These are phyloP conservation scores for Picathartes gymnocephalus DNA, from an alignment of 2,113 vertebrate species.

Conservation along the genomic window DNA sequence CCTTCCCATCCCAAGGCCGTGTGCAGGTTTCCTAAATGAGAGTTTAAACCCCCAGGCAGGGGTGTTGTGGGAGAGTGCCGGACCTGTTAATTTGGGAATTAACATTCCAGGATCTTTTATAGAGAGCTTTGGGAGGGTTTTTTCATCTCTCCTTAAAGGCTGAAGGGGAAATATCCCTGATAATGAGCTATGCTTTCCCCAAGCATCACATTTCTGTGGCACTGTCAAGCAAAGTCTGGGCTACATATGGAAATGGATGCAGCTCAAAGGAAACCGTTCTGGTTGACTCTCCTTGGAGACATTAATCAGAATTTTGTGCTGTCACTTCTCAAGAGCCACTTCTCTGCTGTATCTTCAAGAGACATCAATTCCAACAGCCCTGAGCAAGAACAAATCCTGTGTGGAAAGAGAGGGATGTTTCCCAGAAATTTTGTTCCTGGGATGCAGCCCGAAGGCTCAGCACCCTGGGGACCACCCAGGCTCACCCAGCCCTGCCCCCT, in stretches of 20 bases:
- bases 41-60: background rate
- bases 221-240: background rate
- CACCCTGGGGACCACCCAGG: background rate
- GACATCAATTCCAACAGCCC: background rate
- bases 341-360: background rate
- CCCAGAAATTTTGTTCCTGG: background rate
- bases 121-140: background rate
- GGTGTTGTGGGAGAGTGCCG: background rate
- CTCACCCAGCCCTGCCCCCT: background rate
- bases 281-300: conserved; percentile 32
- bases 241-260: background rate
- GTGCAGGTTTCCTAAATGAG: background rate
- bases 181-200: background rate
- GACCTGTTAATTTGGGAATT: background rate
- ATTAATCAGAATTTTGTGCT: conserved; percentile 23
- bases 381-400: background rate
- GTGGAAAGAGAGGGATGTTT: background rate
- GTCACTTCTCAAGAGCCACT: conserved; percentile 1
- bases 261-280: background rate
- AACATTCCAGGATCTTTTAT: background rate
- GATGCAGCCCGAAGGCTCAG: background rate
- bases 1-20: background rate
- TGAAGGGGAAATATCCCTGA: background rate
- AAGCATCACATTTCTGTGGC: background rate
- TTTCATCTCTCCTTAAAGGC: background rate